Evolutionary conservation across 2,797 vertebrate genomes (phyloP).

Genomic region (Loris lydekkerianus): DNA sequence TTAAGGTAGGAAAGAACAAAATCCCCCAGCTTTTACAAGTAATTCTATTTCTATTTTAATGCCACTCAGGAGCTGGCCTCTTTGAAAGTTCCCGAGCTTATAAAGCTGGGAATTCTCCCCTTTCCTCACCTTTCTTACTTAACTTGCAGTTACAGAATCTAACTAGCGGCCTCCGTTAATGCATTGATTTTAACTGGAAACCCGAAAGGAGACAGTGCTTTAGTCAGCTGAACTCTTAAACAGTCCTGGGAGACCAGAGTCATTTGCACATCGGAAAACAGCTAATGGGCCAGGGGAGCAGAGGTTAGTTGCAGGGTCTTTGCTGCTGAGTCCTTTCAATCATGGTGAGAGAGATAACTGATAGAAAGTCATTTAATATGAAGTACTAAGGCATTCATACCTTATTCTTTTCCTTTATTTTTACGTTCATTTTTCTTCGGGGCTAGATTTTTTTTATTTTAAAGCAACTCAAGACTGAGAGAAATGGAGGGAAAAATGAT

Average conservation of each 20-base stretch:
- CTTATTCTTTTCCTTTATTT: neutral
- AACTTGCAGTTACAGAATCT: constrained; percentile 23
- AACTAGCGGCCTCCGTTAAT: constrained; percentile 50
- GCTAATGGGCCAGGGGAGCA: constrained; percentile 61
- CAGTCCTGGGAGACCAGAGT: constrained; percentile 46
- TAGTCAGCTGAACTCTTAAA: constrained; percentile 69
- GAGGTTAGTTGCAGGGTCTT: neutral
- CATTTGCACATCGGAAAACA: constrained; percentile 70
- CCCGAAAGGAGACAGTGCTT: neutral
- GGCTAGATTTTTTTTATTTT: neutral
- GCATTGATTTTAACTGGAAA: constrained; percentile 75
- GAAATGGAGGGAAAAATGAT: neutral
- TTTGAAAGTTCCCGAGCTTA: constrained; percentile 48
- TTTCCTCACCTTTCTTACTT: neutral
- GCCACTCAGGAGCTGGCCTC: constrained; percentile 43
- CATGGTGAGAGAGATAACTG: neutral
- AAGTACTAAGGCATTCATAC: neutral
- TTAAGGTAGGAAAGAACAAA: constrained; percentile 76
- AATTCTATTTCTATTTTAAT: constrained; percentile 71
- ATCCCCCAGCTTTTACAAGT: constrained; percentile 58
- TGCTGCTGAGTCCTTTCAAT: neutral
- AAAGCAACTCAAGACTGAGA: neutral
- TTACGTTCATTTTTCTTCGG: neutral
- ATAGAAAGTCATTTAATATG: neutral
- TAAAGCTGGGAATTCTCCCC: neutral